Conservation (phyloP, 2,113 vertebrate genomes). For the Conger conger region DNA sequence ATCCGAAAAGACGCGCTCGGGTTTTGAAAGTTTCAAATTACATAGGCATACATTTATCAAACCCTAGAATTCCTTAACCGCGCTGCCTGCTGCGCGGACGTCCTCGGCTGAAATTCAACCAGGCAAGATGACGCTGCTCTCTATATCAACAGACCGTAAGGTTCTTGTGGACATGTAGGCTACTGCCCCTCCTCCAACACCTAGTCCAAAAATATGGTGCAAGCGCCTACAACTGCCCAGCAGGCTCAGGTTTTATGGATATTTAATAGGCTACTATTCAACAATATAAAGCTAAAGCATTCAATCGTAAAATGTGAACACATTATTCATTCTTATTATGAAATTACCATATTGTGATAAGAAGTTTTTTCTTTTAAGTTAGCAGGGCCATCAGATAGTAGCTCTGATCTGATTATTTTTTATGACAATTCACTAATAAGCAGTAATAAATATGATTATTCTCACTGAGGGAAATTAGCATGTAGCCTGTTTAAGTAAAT, state of each 20-base stretch:
- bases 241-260: too few species aligned
- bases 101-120: background rate
- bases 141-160: background rate
- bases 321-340: background rate
- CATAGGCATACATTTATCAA: background rate
- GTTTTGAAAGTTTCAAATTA: background rate
- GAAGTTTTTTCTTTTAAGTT: background rate
- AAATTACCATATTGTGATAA: background rate
- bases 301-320: background rate
- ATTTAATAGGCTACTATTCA: too few species aligned
- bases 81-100: background rate
- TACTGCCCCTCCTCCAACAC: conserved; percentile 12
- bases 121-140: conserved; percentile 3
- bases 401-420: too few species aligned
- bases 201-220: background rate
- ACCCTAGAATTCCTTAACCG: background rate
- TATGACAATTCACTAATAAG: background rate
- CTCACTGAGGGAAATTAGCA: background rate
- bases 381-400: too few species aligned
- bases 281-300: too few species aligned
- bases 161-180: background rate
- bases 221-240: background rate
- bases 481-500: background rate
- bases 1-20: conserved; percentile 5
- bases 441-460: background rate